phyloP scores from a whole-genome alignment of 2,113 vertebrate species.

The Cepphus grylle region DNA sequence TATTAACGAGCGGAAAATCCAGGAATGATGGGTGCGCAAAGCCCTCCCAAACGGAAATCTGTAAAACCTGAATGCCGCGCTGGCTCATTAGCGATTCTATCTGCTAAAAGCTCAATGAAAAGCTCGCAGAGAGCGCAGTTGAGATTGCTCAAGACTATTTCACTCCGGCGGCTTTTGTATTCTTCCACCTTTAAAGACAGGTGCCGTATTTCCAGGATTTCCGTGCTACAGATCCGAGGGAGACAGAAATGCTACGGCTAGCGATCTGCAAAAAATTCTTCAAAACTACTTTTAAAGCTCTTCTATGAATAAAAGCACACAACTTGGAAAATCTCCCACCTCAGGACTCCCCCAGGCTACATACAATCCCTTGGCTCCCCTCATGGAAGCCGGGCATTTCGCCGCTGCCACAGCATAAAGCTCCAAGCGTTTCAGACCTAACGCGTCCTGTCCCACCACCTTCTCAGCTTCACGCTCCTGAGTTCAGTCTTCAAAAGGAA shows the following conservation, averaged over 20 bases:
- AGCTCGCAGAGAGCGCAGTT: background rate
- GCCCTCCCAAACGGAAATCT: background rate
- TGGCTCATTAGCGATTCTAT: background rate
- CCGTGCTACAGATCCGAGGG: background rate
- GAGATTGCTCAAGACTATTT: background rate
- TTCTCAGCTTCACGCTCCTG: background rate
- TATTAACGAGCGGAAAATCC: background rate
- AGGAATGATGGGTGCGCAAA: background rate
- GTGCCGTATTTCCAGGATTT: background rate
- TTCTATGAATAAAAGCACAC: background rate
- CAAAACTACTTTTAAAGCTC: background rate
- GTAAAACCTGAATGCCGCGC: background rate
- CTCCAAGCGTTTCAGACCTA: background rate
- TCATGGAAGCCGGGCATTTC: accelerated
- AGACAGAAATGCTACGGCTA: background rate
- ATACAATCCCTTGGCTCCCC: background rate
- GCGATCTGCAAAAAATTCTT: background rate
- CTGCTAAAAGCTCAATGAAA: background rate
- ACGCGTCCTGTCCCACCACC: background rate
- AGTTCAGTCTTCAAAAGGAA: background rate
- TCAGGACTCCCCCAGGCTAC: background rate
- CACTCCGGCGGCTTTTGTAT: background rate
- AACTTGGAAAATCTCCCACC: background rate
- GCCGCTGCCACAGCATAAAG: background rate
- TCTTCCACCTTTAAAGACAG: background rate